Evolutionary conservation across 2,113 vertebrate species (phyloP).

Genomic region (Enhydra lutris): DNA sequence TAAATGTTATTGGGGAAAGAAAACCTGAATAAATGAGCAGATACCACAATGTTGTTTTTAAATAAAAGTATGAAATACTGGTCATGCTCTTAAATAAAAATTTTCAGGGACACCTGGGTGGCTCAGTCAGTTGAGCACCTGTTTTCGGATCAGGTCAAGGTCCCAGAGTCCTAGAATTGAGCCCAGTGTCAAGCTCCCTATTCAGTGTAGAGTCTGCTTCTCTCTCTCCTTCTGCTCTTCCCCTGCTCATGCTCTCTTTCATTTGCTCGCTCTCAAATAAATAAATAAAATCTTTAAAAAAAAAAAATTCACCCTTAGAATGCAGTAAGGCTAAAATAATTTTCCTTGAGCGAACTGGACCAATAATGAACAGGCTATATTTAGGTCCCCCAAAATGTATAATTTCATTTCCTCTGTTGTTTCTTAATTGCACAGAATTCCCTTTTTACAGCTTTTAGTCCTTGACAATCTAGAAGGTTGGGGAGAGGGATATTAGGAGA

Average conservation of each 20-base stretch:
- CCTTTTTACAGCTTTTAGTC: background rate
- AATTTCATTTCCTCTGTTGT: background rate
- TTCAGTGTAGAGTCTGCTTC: background rate
- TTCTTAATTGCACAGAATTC: background rate
- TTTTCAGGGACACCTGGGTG: background rate
- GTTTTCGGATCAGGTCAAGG: background rate
- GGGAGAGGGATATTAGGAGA: background rate
- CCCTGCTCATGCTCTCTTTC: background rate
- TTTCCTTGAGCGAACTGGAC: background rate
- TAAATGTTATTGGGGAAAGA: slow-evolving; percentile 8
- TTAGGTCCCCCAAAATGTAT: background rate
- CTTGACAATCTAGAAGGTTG: background rate
- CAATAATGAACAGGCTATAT: background rate
- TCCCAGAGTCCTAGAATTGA: background rate
- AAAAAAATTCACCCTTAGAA: background rate
- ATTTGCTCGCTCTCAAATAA: background rate
- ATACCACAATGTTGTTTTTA: background rate
- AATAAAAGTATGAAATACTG: background rate
- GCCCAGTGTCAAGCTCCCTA: background rate
- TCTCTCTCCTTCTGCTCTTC: background rate
- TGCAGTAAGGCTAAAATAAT: background rate
- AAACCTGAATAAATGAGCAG: slow-evolving; percentile 2
- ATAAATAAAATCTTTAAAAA: background rate
- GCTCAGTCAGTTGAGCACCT: background rate
- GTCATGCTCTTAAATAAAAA: background rate